Percentiles rank a stretch among this genome's conserved stretches.
Evolutionary conservation across 53 echinoderm and acorn worm genomes (phyloP).

Genomic region (Echinometra lucunter): DNA sequence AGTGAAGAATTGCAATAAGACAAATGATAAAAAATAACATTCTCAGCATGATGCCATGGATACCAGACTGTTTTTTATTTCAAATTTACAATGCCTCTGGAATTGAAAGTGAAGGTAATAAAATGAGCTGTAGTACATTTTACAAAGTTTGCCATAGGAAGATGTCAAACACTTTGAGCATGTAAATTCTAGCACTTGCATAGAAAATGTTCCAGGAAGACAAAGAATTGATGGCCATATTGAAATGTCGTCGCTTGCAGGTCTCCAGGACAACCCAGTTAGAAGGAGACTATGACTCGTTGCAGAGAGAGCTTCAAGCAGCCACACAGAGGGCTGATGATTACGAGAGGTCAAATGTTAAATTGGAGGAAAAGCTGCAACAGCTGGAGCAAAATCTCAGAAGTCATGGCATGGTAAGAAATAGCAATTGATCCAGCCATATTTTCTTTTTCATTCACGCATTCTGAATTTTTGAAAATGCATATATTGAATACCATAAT

Average conservation of each 20-base stretch:
- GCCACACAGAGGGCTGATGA: constrained; percentile 76
- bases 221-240: constrained; percentile 19
- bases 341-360: constrained; percentile 73
- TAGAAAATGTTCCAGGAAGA: not conserved
- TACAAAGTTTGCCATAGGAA: not conserved
- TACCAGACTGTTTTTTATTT: not conserved
- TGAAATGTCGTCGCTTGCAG: constrained; percentile 52
- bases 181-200: not conserved
- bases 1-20: too few relatives aligned
- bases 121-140: not conserved
- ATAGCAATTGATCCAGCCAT: not conserved
- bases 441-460: too few relatives aligned
- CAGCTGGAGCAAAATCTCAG: constrained; percentile 69
- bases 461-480: too few relatives aligned
- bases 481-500: too few relatives aligned
- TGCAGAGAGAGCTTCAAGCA: constrained; percentile 76
- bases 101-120: too few relatives aligned
- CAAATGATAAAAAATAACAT: too few relatives aligned
- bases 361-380: constrained; percentile 73
- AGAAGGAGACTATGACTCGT: constrained; percentile 59
- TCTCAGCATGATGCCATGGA: not conserved
- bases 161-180: not conserved
- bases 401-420: constrained; percentile 74
- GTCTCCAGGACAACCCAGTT: constrained; percentile 31
- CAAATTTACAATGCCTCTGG: not conserved